Conservation (phyloP, 2,797 vertebrate species). For the Sylvia borin region DNA sequence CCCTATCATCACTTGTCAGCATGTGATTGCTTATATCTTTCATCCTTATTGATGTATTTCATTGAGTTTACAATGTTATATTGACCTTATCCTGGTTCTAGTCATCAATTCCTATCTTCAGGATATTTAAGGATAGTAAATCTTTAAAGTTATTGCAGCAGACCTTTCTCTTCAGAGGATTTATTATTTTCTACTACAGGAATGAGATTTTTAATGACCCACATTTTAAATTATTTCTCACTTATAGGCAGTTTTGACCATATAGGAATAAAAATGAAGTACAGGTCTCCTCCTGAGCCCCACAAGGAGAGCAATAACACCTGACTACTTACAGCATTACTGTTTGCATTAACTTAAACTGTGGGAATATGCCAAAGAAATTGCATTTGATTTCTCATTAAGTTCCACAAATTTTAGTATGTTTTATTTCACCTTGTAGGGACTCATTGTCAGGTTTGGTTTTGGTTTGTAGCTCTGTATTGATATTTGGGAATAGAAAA, state of each 20-base stretch:
- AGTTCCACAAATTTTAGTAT: background rate
- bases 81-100: constrained; percentile 42
- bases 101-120: constrained; percentile 31
- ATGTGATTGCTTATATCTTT: background rate
- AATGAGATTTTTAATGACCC: constrained; percentile 23
- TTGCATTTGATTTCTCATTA: background rate
- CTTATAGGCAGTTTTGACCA: constrained; percentile 9
- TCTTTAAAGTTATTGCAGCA: background rate
- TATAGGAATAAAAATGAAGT: constrained; percentile 30
- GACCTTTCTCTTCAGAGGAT: constrained; percentile 25
- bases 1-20: background rate
- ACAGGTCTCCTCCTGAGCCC: background rate
- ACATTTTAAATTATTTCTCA: constrained; percentile 47
- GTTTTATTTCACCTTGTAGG: background rate
- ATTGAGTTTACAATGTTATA: constrained; percentile 44
- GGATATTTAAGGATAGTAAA: constrained; percentile 42
- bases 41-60: constrained; percentile 11
- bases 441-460: background rate
- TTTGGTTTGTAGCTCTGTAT: background rate
- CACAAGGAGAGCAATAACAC: background rate
- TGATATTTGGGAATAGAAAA: background rate
- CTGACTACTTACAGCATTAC: background rate
- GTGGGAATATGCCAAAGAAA: background rate
- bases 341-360: background rate
- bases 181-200: constrained; percentile 27